Conservation (phyloP, 2,797 vertebrate genomes). For the Mormyrus hasselquistii region DNA sequence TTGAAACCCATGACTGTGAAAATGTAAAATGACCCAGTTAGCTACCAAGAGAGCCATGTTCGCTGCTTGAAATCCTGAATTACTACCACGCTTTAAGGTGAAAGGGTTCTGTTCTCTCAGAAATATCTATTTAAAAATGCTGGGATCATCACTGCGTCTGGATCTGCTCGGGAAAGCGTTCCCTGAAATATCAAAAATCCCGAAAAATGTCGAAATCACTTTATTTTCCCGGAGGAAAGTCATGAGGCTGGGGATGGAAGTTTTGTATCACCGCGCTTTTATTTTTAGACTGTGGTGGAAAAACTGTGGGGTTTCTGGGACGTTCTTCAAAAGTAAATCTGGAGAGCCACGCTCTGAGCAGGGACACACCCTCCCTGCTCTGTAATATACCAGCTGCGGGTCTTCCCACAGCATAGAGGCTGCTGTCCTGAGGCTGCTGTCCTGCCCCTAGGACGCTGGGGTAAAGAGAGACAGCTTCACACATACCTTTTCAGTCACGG, state of each 20-base stretch:
- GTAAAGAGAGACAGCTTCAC: slow-evolving; percentile 12
- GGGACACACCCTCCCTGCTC: slow-evolving; percentile 30
- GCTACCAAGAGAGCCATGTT: background rate
- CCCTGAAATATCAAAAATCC: background rate
- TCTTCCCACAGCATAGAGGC: slow-evolving; percentile 43
- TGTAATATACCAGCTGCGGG: slow-evolving; percentile 43
- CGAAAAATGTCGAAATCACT: background rate
- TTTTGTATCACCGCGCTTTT: background rate
- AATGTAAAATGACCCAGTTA: background rate
- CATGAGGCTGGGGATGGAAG: background rate
- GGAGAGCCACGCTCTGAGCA: slow-evolving; percentile 31
- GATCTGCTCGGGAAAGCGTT: background rate
- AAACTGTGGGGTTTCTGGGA: slow-evolving; percentile 28
- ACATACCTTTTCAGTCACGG: background rate
- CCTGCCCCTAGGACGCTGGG: slow-evolving; percentile 41
- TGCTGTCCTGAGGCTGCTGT: slow-evolving; percentile 35
- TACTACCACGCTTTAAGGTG: background rate
- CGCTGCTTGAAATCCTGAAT: background rate
- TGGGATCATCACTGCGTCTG: background rate
- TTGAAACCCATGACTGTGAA: background rate
- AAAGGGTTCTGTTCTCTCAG: background rate
- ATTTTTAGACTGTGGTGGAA: slow-evolving; percentile 24
- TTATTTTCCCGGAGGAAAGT: background rate
- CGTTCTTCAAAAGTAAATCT: slow-evolving; percentile 56
- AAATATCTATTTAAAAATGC: background rate